phyloP scores from a whole-genome alignment of 2,113 vertebrate species.

The Bungarus multicinctus region DNA sequence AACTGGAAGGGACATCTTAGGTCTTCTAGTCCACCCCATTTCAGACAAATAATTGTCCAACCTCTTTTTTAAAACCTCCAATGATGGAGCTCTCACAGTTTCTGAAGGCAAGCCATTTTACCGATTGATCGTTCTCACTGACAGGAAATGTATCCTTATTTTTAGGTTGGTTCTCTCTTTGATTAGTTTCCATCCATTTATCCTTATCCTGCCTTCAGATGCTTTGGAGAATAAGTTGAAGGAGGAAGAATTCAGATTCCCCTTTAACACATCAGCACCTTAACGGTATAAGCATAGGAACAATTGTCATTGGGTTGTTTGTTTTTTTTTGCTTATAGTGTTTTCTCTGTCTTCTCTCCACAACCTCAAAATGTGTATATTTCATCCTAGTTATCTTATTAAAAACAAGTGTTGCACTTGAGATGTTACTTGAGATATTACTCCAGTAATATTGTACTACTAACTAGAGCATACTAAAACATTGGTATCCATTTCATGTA shows the following conservation, averaged over 20 bases:
- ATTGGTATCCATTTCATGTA: no score
- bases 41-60: not conserved
- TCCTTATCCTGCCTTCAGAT: not conserved
- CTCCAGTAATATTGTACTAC: no score
- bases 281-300: not conserved
- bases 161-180: not conserved
- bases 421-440: not conserved
- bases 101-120: not conserved
- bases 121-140: not conserved
- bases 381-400: not conserved
- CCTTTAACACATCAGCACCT: not conserved
- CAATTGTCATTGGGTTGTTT: not conserved
- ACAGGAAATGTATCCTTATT: not conserved
- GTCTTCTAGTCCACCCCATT: not conserved
- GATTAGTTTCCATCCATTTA: not conserved
- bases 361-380: not conserved
- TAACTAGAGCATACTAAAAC: no score
- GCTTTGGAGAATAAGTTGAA: not conserved
- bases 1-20: not conserved
- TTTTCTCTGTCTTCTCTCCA: not conserved
- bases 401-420: not conserved
- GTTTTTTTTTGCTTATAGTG: not conserved
- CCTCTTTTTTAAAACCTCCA: not conserved
- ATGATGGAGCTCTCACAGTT: not conserved
- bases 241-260: not conserved